Base-by-base conservation (phyloP, 2,113 vertebrate species). In the Thinocorus orbignyianus region DNA sequence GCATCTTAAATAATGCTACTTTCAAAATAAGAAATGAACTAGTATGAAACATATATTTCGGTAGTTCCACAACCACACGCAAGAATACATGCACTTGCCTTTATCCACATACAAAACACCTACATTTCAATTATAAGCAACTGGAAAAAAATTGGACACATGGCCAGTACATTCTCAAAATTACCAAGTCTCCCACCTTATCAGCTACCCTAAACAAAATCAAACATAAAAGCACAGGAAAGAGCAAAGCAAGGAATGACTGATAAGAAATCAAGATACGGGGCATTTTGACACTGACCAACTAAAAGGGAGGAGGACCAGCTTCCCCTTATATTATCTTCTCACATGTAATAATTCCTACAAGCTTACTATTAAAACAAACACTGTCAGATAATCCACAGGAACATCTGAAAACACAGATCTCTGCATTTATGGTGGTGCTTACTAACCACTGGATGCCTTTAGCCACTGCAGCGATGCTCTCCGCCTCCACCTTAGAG, bases 71-170 rank as follows among this genome's bases (percentile, higher is more conserved):
- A 60, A 23, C 7, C 1, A 1, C 48, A 51, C 26, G n/a, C 30
- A 77, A 78, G 17, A 52, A 54, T 13, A 54, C 2, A 15, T 12
- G 15, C 8, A 2, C 10, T 33, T 76, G 62, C 37, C 19, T 66
- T 61, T 55, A 60, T 0, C 1, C 0, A 7, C 49, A 25, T n/a
- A 49, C 11, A 62, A 54, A 62, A 13, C 35, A 60, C 11, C 10
- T 64, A 31, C 69, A 52, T 55, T 78, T 31, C 42, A 65, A 30
- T 52, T 68, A 46, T 7, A 81, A 78, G 6, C 9, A 64, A 54
- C 0, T n/a, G 25, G n/a, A 69, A 69, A 78, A 78, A 58, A 15
- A 46, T 1, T 10, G 13, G 7, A 46, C 25, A 9, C 11, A 26
- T n/a, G 60, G 46, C 22, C 22, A 81, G 8, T 12, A 84, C 7